A percentile compares a stretch with the other conserved stretches of the same genome.
Conservation (phyloP, 2,113 vertebrate species). For the Pithys albifrons region DNA sequence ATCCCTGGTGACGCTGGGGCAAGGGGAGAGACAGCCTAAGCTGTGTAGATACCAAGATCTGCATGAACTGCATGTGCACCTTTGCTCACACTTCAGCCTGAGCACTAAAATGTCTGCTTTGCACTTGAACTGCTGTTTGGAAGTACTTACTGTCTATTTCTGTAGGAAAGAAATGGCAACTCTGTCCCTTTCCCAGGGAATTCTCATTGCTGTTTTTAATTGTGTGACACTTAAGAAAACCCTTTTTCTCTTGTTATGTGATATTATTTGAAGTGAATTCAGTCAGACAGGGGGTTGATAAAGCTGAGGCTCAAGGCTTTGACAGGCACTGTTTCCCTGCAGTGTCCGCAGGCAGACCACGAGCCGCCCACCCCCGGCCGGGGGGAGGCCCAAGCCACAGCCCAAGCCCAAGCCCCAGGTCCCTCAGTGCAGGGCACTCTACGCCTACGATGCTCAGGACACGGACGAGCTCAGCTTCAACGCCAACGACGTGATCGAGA, state of each 20-base stretch:
- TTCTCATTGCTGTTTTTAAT: background rate
- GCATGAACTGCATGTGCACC: background rate
- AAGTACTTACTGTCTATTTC: background rate
- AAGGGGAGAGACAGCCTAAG: background rate
- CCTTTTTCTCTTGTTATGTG: background rate
- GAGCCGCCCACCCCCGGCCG: constrained; percentile 86
- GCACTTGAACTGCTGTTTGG: background rate
- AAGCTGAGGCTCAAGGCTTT: background rate
- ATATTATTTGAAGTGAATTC: fast-evolving
- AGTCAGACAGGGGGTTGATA: background rate
- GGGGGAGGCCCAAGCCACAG: constrained; percentile 92
- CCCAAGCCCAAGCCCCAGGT: constrained; percentile 97
- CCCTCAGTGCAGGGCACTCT: constrained; percentile 94
- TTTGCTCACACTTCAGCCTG: background rate
- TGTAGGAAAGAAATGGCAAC: background rate
- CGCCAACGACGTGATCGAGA: constrained; percentile 92
- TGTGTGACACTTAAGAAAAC: background rate
- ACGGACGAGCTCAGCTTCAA: constrained; percentile 99
- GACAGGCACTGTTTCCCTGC: background rate
- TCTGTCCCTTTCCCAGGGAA: background rate
- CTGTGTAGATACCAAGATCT: background rate
- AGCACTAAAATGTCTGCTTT: background rate
- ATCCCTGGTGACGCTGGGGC: background rate
- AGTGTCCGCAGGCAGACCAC: constrained; percentile 86
- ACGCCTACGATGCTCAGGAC: constrained; percentile 97